Evolutionary conservation across 2,888 invertebrate species (phyloP), one percentile per base, ranked within the genome.

Genomic region (Agriotes lineatus): DNA sequence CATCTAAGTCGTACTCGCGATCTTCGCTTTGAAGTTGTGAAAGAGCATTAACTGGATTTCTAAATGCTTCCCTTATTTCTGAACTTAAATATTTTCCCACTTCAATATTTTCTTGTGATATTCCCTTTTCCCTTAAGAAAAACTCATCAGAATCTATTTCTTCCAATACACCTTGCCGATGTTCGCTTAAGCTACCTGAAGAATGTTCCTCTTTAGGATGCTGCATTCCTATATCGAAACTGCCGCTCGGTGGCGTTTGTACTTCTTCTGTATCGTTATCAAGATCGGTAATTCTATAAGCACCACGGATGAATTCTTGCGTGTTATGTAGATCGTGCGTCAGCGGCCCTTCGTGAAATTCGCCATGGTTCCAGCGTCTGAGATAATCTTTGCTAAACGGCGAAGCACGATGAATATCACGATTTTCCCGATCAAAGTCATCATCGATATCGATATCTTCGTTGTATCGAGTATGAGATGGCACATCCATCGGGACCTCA

Each of bases 71-170:
- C 74, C 93, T 88, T 75, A 95, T 92, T 84, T 94, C 94, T 58
- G 90, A 89, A 78, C 91, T 92, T 64, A 94, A 87, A 79, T 92
- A 93, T 82, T 90, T 89, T 69, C 93, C 91, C 67, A 93, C 87
- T 83, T 92, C 91, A 80, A 94, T 92, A 85, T 94, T 91, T 83
- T 94, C 94, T 79, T 91, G 91, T 72, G 94, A 93, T 79, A 94
- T 91, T 70, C 93, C 94, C 81, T 93, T 91, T 83, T 92, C 92
- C 75, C 94, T 88, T 70, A 95, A 86, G 82, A 94, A 94, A 86
- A 95, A 95, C 85, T 95, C 94, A 83, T 95, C 95, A 44, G 93
- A 93, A 80, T 94, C 91, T 74, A 95, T 93, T 85, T 95, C 94
- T 85, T 95, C 95, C 78, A 95, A 88, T 1, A 93, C 91, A 0